Evolutionary conservation across 1,140 invertebrate species (phyloP), one percentile per base, ranked within the genome.

Genomic region (Drosophila truncata): DNA sequence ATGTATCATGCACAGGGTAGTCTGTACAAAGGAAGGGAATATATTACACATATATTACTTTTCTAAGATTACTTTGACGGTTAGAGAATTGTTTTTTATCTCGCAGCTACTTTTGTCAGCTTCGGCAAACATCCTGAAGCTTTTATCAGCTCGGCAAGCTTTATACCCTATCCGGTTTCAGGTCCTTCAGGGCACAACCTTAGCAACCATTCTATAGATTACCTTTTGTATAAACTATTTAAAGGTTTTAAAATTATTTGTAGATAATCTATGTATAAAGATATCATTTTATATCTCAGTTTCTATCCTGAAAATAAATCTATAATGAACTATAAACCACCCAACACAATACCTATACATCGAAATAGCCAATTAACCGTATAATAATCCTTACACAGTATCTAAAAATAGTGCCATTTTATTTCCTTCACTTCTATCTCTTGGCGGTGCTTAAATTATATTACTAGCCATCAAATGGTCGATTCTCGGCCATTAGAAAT

Each of bases 391-490:
- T 25, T 39, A 20, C 27, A 33, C 20, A 52, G 65, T 67, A 52
- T 25, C 29, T 9, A 8, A 2, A 7, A 18, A 11, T 37, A 52
- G 23, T 37, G 9, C 14, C 13, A 7, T 0, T 25, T 55, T 37
- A 16, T 27, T 41, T 10, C 27, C 20, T 1, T 20, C n/a, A 29
- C 16, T 29, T 35, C 11, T 64, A 20, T 35, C 14, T 29, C 23
- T 9, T 37, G 50, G 37, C 10, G 13, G 52, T 33, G 29, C 31
- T 62, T 27, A 44, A 75, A 66, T 47, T 41, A 41, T 54, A 67
- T 76, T 77, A 67, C 62, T 76, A 44, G 72, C 63, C 46, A 77
- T 77, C 62, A 77, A 76, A 35, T n/a, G 47, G 74, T 77, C 74
- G 72, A 76, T 77, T 54, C 73, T 33, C 16, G 62, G 46, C 39